Percentiles rank a stretch among this genome's conserved stretches.
phyloP scores from a whole-genome alignment of 2,888 invertebrate genomes.

The Rugalucina vietnamica region DNA sequence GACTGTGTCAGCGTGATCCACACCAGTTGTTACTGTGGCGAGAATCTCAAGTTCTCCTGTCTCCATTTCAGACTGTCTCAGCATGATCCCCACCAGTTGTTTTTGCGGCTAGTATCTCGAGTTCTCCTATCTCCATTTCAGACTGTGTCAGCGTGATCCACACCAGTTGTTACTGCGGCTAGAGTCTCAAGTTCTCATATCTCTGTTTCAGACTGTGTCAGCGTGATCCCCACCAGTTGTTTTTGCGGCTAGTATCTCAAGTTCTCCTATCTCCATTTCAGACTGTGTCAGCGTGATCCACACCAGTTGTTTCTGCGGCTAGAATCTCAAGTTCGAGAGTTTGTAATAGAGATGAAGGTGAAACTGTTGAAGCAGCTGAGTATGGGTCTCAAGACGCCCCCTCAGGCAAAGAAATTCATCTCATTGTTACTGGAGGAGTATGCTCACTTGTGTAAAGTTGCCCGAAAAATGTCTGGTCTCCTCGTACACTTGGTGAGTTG shows the following conservation, averaged over 20 bases:
- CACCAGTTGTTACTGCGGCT: conserved; percentile 88
- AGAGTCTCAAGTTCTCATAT: conserved; percentile 88
- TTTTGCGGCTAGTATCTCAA: conserved; percentile 87
- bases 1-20: no score
- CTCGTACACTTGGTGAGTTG: conserved; percentile 86
- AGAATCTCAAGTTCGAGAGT: conserved; percentile 88
- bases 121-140: conserved; percentile 66
- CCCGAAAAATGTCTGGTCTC: conserved; percentile 86
- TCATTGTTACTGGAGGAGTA: conserved; percentile 87
- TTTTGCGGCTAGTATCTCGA: no score
- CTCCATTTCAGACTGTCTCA: no score
- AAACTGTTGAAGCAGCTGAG: conserved; percentile 86
- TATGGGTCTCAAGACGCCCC: conserved; percentile 85
- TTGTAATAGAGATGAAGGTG: conserved; percentile 88
- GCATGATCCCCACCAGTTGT: no score
- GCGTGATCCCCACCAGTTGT: conserved; percentile 88
- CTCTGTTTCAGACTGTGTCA: conserved; percentile 83
- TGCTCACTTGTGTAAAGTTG: conserved; percentile 87
- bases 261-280: conserved; percentile 79
- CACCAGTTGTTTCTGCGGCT: conserved; percentile 88
- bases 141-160: conserved; percentile 85
- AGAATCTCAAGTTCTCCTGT: no score
- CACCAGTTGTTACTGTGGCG: no score
- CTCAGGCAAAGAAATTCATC: conserved; percentile 86
- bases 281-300: conserved; percentile 85